Evolutionary conservation across 2,888 invertebrate species (phyloP), one percentile per base, ranked within the genome.

Genomic region (Stramonita haemastoma): DNA sequence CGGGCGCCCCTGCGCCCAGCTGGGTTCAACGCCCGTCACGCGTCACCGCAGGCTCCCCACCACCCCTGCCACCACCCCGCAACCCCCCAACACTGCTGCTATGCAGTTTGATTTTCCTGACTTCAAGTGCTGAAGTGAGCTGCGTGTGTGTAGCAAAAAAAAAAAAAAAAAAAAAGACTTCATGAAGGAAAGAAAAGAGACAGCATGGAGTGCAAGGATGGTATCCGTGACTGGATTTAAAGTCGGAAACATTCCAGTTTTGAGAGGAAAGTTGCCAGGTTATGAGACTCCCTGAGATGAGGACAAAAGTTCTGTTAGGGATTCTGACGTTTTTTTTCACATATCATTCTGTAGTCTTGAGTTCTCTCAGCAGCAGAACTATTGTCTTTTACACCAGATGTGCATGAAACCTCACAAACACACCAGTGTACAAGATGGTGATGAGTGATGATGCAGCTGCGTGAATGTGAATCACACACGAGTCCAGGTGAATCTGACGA

Each of bases 41-140:
- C 92, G 86, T 89, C 93, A 84, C 81, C 92, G 89, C 83, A 92
- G 29, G 90, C 91, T 77, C 56, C 92, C 89, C 90, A 92, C 46
- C n/a, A 88, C 91, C 32, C 89, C 90, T 17, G 81, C 89, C 26
- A 57, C 89, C 26, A 57, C 60, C 70, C 29, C 84, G 13, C 81
- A 36, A 6, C 8, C 36, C 81, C 36, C 36, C 2, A 46, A 46
- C 46, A n/a, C n/a, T 81, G 11, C 36, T 22, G 29, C 36, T 46
- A 57, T n/a, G 13, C 85, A 89, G 56, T 66, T 46, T 36, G 36
- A 86, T 19, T 70, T 84, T n/a, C 70, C 70, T n/a, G 73, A 86
- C 32, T 26, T 57, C 19, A 89, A 86, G 36, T 70, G 84, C 60
- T 83, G 84, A 84, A 60, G 46, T 46, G 46, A 17, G 88, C n/a